phyloP scores from a whole-genome alignment of 2,888 invertebrate genomes.

The Pharmacophagus antenor region DNA sequence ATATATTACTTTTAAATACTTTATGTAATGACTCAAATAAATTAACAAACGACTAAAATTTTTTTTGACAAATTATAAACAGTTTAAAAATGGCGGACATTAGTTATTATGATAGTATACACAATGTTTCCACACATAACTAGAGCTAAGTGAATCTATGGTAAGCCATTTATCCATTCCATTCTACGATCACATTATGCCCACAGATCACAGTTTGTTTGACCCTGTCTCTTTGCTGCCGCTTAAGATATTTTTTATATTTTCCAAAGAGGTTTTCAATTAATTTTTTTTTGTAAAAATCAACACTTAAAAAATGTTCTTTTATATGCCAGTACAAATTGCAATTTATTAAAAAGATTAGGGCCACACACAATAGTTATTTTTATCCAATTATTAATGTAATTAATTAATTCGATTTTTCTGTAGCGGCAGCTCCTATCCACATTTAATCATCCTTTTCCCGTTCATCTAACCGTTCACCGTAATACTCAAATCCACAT shows the following conservation, averaged over 20 bases:
- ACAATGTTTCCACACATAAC: too few relatives aligned
- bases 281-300: not conserved
- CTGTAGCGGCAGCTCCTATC: slow-evolving; percentile 7
- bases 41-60: too few relatives aligned
- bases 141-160: slow-evolving; percentile 34
- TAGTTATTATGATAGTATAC: too few relatives aligned
- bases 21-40: too few relatives aligned
- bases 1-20: too few relatives aligned
- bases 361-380: not conserved
- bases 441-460: not conserved
- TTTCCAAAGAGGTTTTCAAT: not conserved
- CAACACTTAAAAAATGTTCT: not conserved
- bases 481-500: slow-evolving; percentile 9
- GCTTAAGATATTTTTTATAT: slow-evolving; percentile 21
- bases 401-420: not conserved
- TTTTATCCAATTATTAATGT: not conserved
- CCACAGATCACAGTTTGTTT: slow-evolving; percentile 69
- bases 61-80: too few relatives aligned
- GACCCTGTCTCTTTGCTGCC: slow-evolving; percentile 60
- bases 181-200: slow-evolving; percentile 69
- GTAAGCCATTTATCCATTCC: slow-evolving; percentile 36
- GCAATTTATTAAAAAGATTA: not conserved
- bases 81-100: too few relatives aligned
- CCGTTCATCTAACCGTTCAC: not conserved
- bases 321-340: too few relatives aligned